Evolutionary conservation across 2,888 invertebrate genomes (phyloP).

Genomic region (Perithous albicinctus): DNA sequence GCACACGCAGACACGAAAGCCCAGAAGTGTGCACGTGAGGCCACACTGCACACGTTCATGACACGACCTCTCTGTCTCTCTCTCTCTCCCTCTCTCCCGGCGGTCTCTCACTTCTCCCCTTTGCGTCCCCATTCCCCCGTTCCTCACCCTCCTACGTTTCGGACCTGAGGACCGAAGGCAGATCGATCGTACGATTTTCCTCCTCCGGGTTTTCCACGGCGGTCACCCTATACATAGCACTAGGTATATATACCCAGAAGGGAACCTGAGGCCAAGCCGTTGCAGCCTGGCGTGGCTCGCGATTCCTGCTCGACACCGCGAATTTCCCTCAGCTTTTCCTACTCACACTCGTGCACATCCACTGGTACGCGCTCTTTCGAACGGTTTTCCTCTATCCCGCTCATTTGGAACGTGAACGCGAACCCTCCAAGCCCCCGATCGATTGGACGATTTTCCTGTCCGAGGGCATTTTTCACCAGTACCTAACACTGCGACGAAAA

Average conservation of each 20-base stretch:
- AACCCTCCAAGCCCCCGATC: conserved; percentile 58
- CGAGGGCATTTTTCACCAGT: conserved; percentile 45
- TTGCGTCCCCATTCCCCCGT: conserved; percentile 44
- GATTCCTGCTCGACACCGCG: conserved; percentile 77
- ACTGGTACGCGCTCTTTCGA: conserved; percentile 41
- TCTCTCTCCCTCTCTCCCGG: conserved; percentile 59
- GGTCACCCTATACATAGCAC: conserved; percentile 76
- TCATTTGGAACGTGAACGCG: conserved; percentile 71
- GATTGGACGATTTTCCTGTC: conserved; percentile 68
- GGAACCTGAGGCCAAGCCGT: conserved; percentile 53
- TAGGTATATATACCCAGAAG: conserved; percentile 43
- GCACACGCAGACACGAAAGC: conserved; percentile 74
- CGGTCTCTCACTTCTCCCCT: conserved; percentile 55
- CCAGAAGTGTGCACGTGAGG: conserved; percentile 74
- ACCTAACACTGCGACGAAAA: conserved; percentile 27
- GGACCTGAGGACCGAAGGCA: conserved; percentile 84
- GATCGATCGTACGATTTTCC: conserved; percentile 84
- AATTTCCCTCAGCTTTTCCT: conserved; percentile 72
- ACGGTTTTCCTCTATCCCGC: conserved; percentile 62
- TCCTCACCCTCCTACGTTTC: conserved; percentile 78
- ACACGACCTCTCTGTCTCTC: conserved; percentile 66
- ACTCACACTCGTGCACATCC: conserved; percentile 40
- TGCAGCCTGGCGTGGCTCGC: conserved; percentile 71
- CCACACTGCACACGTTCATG: conserved; percentile 78
- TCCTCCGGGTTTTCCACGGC: conserved; percentile 83